Base-by-base conservation (phyloP, 1,140 invertebrate species). In the Lepeophtheirus salmonis region DNA sequence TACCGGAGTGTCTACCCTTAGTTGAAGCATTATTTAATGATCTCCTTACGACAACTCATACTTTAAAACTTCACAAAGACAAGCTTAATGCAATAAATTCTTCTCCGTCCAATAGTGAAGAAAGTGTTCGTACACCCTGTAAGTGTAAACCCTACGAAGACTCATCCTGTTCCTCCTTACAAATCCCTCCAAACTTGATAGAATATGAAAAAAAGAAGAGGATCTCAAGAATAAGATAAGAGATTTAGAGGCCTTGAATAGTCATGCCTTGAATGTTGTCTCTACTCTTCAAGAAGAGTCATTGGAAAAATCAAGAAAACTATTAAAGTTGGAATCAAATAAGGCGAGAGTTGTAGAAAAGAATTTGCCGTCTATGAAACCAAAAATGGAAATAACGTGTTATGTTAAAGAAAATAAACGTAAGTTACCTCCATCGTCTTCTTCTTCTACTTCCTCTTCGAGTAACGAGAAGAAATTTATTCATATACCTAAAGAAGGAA, bases 21-120 rank as follows among this genome's bases (percentile, higher is more conserved):
- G 80, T 86, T 63, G 81, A 86, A 72, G 79, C 78, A 68, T 69
- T 88, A 61, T 68, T 84, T 60, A 77, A 76, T 56, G 84, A 87
- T 72, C 74, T 87, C 54, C 71, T 86, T 57, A 78, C 83, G 68
- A 86, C 84, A 17, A 86, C 83, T 22, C 78, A 82, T 56, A 84
- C 80, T 67, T 71, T 87, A 23, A 80, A 83, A 66, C 79, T 85
- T 71, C 83, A 83, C 65, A 86, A 86, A 74, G 77, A 80, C 66
- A 86, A 83, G 71, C 75, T 80, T 60, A 69, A 69, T 73, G 78
- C 56, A 68, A n/a, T n/a, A n/a, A n/a, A 73, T 69, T 76, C 78
- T 62, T 75, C 75, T 63, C 69, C 72, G 60, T 65, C 75, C 51
- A 76, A 72, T n/a, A 72, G 75, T 75, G 76, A 65, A 59, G 54